Conservation (phyloP, 2,113 vertebrate species). For the Chrysemys picta region DNA sequence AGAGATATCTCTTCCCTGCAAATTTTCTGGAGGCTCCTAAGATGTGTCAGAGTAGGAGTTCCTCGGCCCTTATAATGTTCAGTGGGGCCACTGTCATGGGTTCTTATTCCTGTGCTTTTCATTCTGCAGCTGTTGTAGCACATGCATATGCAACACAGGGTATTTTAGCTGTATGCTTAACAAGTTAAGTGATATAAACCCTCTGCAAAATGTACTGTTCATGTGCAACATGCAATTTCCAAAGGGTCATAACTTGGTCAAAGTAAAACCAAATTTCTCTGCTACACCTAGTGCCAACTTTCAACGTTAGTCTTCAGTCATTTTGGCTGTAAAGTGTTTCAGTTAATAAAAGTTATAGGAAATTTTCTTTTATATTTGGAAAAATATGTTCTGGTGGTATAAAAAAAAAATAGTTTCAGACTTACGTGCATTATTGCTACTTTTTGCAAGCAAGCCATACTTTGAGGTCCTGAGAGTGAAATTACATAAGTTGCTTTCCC, state of each 20-base stretch:
- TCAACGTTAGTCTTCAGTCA: background rate
- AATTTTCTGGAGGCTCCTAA: background rate
- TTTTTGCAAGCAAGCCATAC: background rate
- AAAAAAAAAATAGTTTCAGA: background rate
- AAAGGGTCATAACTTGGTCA: background rate
- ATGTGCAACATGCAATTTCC: background rate
- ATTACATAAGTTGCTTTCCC: background rate
- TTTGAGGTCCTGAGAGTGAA: background rate
- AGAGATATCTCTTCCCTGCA: background rate
- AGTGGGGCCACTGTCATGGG: background rate
- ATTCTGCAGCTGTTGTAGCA: background rate
- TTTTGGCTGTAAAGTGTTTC: background rate
- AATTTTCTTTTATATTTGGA: background rate
- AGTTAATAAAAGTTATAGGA: background rate
- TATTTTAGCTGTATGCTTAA: no score
- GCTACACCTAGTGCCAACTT: background rate
- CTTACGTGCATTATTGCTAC: background rate
- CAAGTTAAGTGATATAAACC: background rate
- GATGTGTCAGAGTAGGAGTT: background rate
- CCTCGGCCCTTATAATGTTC: background rate
- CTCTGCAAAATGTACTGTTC: background rate
- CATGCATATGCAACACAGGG: background rate
- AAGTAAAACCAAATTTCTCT: background rate
- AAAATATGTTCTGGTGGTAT: background rate
- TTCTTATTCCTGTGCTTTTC: background rate